Evolutionary conservation across 64 coral and sea anemone genomes (phyloP), one percentile per base, ranked within the genome.

Genomic region (Pocillopora damicornis): DNA sequence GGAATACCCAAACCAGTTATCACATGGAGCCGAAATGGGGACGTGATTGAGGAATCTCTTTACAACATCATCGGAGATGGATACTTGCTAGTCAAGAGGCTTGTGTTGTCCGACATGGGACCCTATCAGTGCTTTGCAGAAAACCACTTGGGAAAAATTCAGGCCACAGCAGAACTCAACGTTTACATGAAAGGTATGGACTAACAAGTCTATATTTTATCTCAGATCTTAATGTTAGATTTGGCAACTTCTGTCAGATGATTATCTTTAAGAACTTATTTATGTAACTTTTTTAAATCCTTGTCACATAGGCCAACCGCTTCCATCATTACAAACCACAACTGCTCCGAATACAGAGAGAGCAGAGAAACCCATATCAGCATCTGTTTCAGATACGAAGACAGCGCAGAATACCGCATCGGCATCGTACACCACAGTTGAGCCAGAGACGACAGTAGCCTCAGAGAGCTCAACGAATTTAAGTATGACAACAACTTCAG

Each of bases 81-180:
- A 1, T 90, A 42, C 37, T 83, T 96, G 58, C 18, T 17, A 2
- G 88, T 93, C 17, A 71, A 61, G 75, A 89, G 30, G 1, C 66
- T 96, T 1, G 64, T 90, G 2, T 12, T 23, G 0, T 76, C 78
- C 2, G 94, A 96, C 59, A 87, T 25, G n/a, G 94, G 94, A 79
- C 30, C 76, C 20, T 96, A 93, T 63, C 94, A 96, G 56, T 96
- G 94, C 75, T 61, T 93, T 42, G 94, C 94, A 64, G 59, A 57
- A 58, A 92, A 92, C 61, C 13, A 82, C 18, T 77, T 92, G 35
- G 94, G 91, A 13, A 85, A 81, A 60, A 63, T 90, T 23, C 94
- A 96, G 69, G 81, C 94, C 30, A 57, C 94, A 74, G 87, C 82
- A 58, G 60, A 96, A 67, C 88, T 93, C 22, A 67, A 76, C 58